Percentiles rank a stretch among this genome's conserved stretches.
These are phyloP conservation scores for Pachyrhynchus sulphureomaculatus DNA, from an alignment of 1,140 invertebrate genomes.

Conservation along the genomic window DNA sequence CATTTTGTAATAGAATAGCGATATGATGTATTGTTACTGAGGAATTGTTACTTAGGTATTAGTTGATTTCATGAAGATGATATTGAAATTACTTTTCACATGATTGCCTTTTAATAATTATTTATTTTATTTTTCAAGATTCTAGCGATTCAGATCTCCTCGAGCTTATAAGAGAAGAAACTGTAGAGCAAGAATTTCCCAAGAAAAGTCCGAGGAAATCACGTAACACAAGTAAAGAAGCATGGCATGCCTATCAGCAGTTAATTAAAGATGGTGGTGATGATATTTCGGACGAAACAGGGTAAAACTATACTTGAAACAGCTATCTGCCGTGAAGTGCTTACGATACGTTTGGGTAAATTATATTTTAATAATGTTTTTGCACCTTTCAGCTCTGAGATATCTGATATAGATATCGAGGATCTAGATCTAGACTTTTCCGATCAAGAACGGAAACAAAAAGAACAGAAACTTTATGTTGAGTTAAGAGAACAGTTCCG, in stretches of 20 bases:
- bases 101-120: too few relatives aligned
- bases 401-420: background rate
- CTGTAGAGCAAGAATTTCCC: background rate
- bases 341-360: too few relatives aligned
- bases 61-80: too few relatives aligned
- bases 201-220: background rate
- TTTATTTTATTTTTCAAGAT: too few relatives aligned
- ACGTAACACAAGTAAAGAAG: background rate
- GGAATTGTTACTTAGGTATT: too few relatives aligned
- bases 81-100: too few relatives aligned
- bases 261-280: background rate
- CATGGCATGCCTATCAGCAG: background rate
- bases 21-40: too few relatives aligned
- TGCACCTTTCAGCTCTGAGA: background rate
- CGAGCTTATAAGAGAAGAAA: background rate
- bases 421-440: background rate
- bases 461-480: background rate
- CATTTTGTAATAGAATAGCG: too few relatives aligned
- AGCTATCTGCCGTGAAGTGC: background rate
- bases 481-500: background rate
- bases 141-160: background rate
- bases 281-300: background rate
- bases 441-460: background rate
- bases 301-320: background rate
- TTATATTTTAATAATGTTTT: too few relatives aligned